Percentiles rank a stretch among this genome's conserved stretches.
These are phyloP conservation scores for Tetraodon nigroviridis DNA, from an alignment of 2,113 vertebrate genomes.

Conservation along the genomic window DNA sequence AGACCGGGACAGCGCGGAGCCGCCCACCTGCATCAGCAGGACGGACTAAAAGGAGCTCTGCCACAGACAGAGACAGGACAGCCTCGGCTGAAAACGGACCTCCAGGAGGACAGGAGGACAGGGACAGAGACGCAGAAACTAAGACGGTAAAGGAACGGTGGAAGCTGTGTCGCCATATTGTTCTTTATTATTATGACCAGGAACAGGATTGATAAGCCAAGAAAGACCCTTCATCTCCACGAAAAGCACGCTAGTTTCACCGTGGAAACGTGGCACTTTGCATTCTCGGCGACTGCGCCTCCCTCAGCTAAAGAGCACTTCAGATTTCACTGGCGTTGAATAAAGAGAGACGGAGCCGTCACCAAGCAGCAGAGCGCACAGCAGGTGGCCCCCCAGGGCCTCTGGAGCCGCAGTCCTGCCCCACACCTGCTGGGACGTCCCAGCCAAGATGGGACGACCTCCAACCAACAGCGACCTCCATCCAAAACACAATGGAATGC, in stretches of 20 bases:
- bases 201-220: slow-evolving; percentile 5
- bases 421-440: too few species aligned
- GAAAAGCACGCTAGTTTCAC: background rate
- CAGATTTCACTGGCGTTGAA: too few species aligned
- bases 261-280: background rate
- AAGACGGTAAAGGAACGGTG: too few species aligned
- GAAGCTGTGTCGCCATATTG: background rate
- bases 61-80: background rate
- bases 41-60: too few species aligned
- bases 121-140: background rate
- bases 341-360: too few species aligned
- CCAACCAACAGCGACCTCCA: too few species aligned
- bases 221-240: background rate
- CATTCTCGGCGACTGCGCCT: background rate
- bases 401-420: too few species aligned
- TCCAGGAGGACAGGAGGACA: background rate
- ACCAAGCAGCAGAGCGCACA: too few species aligned
- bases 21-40: background rate
- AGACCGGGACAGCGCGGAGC: background rate
- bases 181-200: background rate
- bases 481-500: background rate
- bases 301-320: background rate
- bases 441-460: too few species aligned
- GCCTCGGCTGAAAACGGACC: background rate
- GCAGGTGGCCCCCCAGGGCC: too few species aligned